Evolutionary conservation across 2,113 vertebrate genomes (phyloP), one percentile per base, ranked within the genome.

Genomic region (Atrichornis clamosus): DNA sequence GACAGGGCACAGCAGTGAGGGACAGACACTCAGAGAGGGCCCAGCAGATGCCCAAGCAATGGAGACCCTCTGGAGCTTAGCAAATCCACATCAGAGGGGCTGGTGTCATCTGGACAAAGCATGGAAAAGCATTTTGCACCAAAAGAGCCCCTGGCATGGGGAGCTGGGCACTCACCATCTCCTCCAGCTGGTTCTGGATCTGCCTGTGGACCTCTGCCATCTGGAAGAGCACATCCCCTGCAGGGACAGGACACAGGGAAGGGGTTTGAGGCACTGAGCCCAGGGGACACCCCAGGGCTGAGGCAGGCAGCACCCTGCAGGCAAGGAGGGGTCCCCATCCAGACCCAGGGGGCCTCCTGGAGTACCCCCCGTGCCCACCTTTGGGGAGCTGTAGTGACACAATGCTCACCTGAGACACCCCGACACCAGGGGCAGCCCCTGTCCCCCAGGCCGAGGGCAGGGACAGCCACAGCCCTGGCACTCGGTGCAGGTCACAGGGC

Each of bases 151-250:
- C 2, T 1, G 21, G 62, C 18, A 46, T 0, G 2, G 7, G 17
- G 0, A 32, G 35, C 76, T 35, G 22, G 47, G 28, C 47, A 97
- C 99, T 98, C 97, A 99, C 99, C 99, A 99, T 99, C 89, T 99
- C 99, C 81, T 99, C 99, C 58, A 99, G 97, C 97, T 99, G 99
- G 97, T 99, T 99, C 96, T 99, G 99, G 95, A 99, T 99, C 98
- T 99, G 99, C 94, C 99, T 95, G 98, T 99, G 99, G 78, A 99
- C 99, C 84, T 99, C 99, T 3, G 99, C 99, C 99, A 99, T 99
- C 98, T 99, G 99, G 97, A 99, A 99, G 24, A 99, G 99, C n/a
- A 99, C 99, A 0, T 99, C 99, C 96, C 99, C 99, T 99, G 98
- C n/a, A 90, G 88, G 87, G 96, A 90, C 15, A 55, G 59, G 52